Base-by-base conservation (phyloP, 2,797 vertebrate species). In the Mormyrus hasselquistii region DNA sequence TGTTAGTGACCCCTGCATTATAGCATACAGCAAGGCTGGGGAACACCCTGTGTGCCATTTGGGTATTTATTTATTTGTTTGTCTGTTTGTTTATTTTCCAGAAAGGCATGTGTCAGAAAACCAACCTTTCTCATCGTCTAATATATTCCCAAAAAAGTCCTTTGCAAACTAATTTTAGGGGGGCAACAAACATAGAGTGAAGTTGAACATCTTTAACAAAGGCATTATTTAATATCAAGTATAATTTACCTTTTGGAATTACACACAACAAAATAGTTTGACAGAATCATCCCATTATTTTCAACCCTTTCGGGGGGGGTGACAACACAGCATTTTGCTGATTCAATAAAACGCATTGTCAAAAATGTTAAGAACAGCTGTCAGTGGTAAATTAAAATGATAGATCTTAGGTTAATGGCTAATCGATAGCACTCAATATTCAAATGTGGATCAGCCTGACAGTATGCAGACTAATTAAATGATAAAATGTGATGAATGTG, bases 401-500 rank as follows among this genome's bases (percentile, higher is more conserved):
- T 97, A 97, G 97, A 99, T 98, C 96, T 95, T 94, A 93, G 93
- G 95, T 95, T 96, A 96, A 97, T 97, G 96, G 96, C 93, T 95
- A 96, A 97, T 99, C 97, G 93, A 98, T 98, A 97, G 92, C 92
- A 93, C 93, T 95, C 95, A 96, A 95, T 92, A 93, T 95, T 92
- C 94, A 83, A 93, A 93, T 93, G 96, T 96, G 97, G 96, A 96
- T 96, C 95, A 94, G 94, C 86, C 95, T 95, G 69, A 14, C 69
- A 76, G 69, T 95, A 94, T 94, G 94, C 89, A 93, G 95, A 96
- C 97, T 98, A 98, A 98, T 98, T 98, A 98, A 97, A 97, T 97
- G 97, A 98, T 98, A 97, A 97, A 97, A 97, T 95, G 97, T 98
- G 98, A 99, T 98, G 96, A 97, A 98, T 99, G 97, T 94, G 96